Percentiles rank a stretch among this genome's conserved stretches.
These are phyloP conservation scores for Thalassarche chlororhynchos DNA, from an alignment of 2,113 vertebrate genomes.

Conservation along the genomic window DNA sequence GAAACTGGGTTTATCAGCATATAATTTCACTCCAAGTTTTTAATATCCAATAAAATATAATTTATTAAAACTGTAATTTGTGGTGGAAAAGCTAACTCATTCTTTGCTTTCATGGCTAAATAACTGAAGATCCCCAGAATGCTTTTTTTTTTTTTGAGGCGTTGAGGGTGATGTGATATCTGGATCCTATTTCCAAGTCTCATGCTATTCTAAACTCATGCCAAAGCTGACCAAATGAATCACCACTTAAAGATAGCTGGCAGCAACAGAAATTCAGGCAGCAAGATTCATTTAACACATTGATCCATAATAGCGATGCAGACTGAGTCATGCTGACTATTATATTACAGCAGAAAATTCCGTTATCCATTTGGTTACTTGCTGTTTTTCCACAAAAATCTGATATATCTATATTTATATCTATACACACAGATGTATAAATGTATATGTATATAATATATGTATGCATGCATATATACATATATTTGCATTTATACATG, in stretches of 20 bases:
- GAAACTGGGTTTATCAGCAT: neutral
- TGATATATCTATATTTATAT: neutral
- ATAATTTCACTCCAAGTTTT: neutral
- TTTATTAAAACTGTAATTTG: neutral
- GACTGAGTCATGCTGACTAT: neutral
- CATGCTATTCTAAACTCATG: neutral
- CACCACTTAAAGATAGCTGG: neutral
- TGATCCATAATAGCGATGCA: neutral
- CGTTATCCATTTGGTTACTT: neutral
- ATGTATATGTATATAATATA: neutral
- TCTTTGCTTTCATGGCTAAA: neutral
- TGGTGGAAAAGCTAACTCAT: neutral
- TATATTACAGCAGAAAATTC: neutral
- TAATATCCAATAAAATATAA: neutral
- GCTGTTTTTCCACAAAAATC: neutral
- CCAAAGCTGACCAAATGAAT: conserved; percentile 29
- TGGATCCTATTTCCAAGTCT: neutral
- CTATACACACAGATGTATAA: neutral
- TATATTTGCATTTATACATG: neutral
- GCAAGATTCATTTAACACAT: conserved; percentile 22
- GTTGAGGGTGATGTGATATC: neutral
- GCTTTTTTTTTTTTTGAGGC: neutral
- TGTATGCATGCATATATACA: neutral
- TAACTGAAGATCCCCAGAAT: neutral
- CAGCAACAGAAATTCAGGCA: neutral